Base-by-base conservation (phyloP, 2,888 invertebrate genomes). In the Syrista parreyssii region DNA sequence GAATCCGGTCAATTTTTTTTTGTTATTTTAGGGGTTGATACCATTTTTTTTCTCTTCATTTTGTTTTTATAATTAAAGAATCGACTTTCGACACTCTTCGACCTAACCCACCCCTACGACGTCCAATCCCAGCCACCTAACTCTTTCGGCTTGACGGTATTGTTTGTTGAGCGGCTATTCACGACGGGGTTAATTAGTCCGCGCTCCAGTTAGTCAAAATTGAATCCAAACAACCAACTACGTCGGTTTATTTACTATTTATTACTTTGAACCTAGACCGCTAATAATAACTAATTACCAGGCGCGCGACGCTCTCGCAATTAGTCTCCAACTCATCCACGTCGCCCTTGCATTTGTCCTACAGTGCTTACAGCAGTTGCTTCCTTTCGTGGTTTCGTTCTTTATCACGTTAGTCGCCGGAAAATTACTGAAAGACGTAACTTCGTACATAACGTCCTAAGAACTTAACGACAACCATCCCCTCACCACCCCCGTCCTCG, bases 181-280 rank as follows among this genome's bases (percentile, higher is more conserved):
- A 83, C 81, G 82, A 83, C 82, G 84, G 82, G 87, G 86, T 89
- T 90, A 90, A 89, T 90, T 90, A 90, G 88, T 88, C 86, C 87
- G 88, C 86, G 89, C 87, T 88, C 88, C 86, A 89, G 88, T 89
- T 90, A 86, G 85, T 84, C 86, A 88, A 88, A 89, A 90, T 90
- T 90, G 85, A 90, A 90, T 88, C 85, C 33, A 74, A 74, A 74
- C 74, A 74, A 23, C 74, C 23, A 74, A 6, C 74, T 23, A 12
- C 35, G 74, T 74, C 12, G 23, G 74, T 23, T 74, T 74, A 74
- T 74, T 33, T 74, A 74, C n/a, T 74, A 74, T 35, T 33, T 74
- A 74, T 74, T 33, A 74, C 32, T n/a, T 15, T 12, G 71, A 15
- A 31, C 9, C 6, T 23, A 71, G 31, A 74, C 34, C 34, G 30